These are phyloP conservation scores for Drosophila parabipectinata DNA, from an alignment of 1,140 invertebrate genomes.

Conservation along the genomic window DNA sequence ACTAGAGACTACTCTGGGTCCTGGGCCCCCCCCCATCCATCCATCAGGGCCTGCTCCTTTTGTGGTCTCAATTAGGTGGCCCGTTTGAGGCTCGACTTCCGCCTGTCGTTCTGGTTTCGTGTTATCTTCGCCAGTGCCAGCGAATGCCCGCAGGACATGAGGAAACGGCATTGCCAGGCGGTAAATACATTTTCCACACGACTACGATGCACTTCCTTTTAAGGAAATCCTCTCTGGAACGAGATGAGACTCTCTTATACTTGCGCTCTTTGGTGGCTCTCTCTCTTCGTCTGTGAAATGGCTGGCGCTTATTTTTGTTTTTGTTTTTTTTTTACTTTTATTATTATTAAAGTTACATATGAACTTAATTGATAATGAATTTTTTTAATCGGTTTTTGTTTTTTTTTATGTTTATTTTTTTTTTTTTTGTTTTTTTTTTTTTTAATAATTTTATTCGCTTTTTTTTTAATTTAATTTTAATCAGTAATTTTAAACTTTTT, in stretches of 20 bases:
- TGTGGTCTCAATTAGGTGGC: slow-evolving; percentile 71
- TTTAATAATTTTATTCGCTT: slow-evolving; percentile 66
- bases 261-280: not conserved
- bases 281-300: slow-evolving; percentile 56
- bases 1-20: not conserved
- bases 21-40: slow-evolving; percentile 6
- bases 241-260: slow-evolving; percentile 9
- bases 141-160: slow-evolving; percentile 25
- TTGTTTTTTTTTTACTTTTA: slow-evolving; percentile 60
- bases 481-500: slow-evolving; percentile 79
- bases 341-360: slow-evolving; percentile 83
- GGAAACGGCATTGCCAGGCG: slow-evolving; percentile 41
- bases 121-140: slow-evolving; percentile 46
- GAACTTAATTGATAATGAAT: slow-evolving; percentile 80
- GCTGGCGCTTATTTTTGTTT: slow-evolving; percentile 34
- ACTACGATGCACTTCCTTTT: slow-evolving; percentile 12
- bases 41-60: slow-evolving; percentile 19
- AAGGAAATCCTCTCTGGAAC: slow-evolving; percentile 13
- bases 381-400: slow-evolving; percentile 60
- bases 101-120: slow-evolving; percentile 32
- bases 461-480: slow-evolving; percentile 72
- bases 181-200: not conserved
- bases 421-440: slow-evolving; percentile 43
- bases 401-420: slow-evolving; percentile 19
- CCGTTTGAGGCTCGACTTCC: slow-evolving; percentile 44